phyloP scores from a whole-genome alignment of 2,888 invertebrate genomes.

The Patella depressa region DNA sequence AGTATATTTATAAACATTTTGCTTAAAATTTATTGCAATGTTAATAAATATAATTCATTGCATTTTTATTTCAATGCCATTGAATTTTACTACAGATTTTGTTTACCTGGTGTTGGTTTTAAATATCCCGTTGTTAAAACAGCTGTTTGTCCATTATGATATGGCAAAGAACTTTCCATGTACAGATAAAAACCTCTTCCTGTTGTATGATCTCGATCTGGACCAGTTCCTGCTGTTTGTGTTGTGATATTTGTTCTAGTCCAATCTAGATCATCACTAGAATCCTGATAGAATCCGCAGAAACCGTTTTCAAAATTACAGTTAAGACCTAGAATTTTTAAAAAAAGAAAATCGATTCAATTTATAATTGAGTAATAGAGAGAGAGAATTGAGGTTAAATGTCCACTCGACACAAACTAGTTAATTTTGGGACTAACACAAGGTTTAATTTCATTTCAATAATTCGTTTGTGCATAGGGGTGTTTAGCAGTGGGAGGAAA shows the following conservation, averaged over 20 bases:
- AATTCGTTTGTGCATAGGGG: too few species aligned
- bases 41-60: too few species aligned
- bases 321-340: conserved; percentile 44
- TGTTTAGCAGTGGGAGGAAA: too few species aligned
- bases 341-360: neutral
- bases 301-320: conserved; percentile 63
- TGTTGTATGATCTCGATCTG: conserved; percentile 65
- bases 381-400: too few species aligned
- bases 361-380: neutral
- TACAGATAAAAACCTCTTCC: conserved; percentile 64
- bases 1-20: too few species aligned
- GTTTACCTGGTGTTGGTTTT: conserved; percentile 22
- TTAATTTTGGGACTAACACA: too few species aligned
- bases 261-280: conserved; percentile 65
- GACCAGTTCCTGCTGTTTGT: conserved; percentile 58
- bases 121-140: conserved; percentile 50
- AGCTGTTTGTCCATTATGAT: conserved; percentile 50
- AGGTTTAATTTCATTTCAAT: too few species aligned
- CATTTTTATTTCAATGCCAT: too few species aligned
- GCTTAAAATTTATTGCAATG: too few species aligned
- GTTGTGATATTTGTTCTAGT: conserved; percentile 50
- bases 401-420: too few species aligned
- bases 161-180: conserved; percentile 61
- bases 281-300: conserved; percentile 60
- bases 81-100: too few species aligned